Conservation (phyloP, 2,888 invertebrate genomes). For the Diarsia dahlii region DNA sequence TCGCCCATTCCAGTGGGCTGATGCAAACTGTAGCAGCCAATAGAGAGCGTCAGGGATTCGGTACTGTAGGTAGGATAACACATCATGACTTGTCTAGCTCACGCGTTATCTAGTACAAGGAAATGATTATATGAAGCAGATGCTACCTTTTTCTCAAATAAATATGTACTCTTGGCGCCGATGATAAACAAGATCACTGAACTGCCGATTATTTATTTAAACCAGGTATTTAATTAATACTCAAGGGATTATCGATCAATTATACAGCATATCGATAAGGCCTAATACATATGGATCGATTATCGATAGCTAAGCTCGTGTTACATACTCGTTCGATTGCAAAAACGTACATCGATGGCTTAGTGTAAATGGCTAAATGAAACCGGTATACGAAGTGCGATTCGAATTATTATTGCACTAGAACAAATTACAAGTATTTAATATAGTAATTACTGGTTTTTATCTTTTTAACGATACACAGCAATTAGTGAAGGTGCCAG, state of each 20-base stretch:
- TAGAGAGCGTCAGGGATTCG: background rate
- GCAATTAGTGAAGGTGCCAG: conserved; percentile 28
- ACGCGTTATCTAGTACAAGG: conserved; percentile 6
- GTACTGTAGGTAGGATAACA: conserved; percentile 1
- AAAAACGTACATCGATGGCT: conserved; percentile 50
- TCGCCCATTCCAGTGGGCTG: conserved; percentile 23
- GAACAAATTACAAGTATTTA: conserved; percentile 47
- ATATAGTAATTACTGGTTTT: conserved; percentile 56
- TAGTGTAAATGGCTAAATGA: conserved; percentile 43
- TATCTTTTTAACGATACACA: conserved; percentile 32
- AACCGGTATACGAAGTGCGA: conserved; percentile 49
- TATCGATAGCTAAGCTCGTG: conserved; percentile 49
- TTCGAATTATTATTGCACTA: conserved; percentile 37
- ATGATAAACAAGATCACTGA: conserved; percentile 13
- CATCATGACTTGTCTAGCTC: background rate
- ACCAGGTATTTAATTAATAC: conserved; percentile 36
- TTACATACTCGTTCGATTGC: conserved; percentile 48
- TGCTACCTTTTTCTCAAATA: conserved; percentile 18
- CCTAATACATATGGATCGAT: conserved; percentile 45
- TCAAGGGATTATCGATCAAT: conserved; percentile 45
- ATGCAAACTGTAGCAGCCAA: conserved; percentile 17
- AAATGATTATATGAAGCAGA: conserved; percentile 14
- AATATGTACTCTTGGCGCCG: background rate
- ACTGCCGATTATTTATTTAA: conserved; percentile 20
- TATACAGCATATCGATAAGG: conserved; percentile 46